These are phyloP conservation scores for Diglossa cyanea DNA, from an alignment of 2,797 vertebrate species.

Conservation along the genomic window DNA sequence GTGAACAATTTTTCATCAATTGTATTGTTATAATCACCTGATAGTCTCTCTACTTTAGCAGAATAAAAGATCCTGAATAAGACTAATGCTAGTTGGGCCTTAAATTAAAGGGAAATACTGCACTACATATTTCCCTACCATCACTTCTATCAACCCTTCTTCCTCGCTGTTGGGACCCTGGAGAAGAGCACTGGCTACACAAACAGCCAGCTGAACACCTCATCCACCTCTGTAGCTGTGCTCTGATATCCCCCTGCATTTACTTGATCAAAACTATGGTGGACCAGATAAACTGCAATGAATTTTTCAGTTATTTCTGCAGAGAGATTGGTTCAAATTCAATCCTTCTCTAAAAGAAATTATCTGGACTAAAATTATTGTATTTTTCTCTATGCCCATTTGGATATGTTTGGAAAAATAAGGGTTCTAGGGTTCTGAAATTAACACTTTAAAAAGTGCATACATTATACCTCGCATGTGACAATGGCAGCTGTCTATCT, in stretches of 20 bases:
- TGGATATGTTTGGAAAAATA: not conserved
- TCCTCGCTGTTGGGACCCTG: not conserved
- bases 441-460: not conserved
- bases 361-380: not conserved
- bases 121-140: not conserved
- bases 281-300: not conserved
- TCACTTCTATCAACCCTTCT: not conserved
- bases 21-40: not conserved
- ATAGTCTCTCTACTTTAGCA: not conserved
- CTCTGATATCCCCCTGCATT: not conserved
- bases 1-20: not conserved
- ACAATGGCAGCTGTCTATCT: not conserved
- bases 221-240: not conserved
- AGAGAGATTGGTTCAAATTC: not conserved
- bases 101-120: constrained; percentile 3
- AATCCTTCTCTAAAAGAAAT: not conserved
- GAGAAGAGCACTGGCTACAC: not conserved
- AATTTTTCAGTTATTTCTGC: not conserved
- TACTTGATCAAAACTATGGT: not conserved
- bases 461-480: not conserved
- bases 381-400: not conserved
- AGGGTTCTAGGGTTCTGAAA: not conserved
- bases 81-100: not conserved
- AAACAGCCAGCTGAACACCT: not conserved
- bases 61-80: not conserved